These are phyloP conservation scores for Theropithecus gelada DNA, from an alignment of 2,113 vertebrate genomes.

Conservation along the genomic window DNA sequence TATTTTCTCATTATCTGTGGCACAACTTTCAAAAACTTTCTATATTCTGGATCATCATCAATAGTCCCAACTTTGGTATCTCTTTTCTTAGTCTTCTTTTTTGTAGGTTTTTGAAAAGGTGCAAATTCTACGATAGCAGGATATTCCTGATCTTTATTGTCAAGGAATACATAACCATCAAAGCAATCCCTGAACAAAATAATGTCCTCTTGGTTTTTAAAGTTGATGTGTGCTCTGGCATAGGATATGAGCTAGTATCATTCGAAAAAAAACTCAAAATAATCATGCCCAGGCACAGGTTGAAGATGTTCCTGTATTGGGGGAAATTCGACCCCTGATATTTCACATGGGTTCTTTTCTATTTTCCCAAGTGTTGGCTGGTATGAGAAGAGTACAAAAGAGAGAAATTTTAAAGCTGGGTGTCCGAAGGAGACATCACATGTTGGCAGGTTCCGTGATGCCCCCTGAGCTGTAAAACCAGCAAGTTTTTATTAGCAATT, in stretches of 20 bases:
- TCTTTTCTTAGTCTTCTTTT: conserved; percentile 97
- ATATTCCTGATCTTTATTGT: conserved; percentile 97
- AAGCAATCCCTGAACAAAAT: conserved; percentile 98
- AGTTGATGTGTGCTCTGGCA: conserved; percentile 98
- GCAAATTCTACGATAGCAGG: conserved; percentile 98
- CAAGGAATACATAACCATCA: conserved; percentile 98
- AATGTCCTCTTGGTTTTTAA: conserved; percentile 97
- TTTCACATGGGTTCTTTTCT: too few relatives aligned
- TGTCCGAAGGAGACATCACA: too few relatives aligned
- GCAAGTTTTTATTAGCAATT: too few relatives aligned
- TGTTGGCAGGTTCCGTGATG: too few relatives aligned
- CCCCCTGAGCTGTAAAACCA: too few relatives aligned
- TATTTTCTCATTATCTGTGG: too few relatives aligned
- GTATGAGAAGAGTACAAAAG: too few relatives aligned
- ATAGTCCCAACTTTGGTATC: conserved; percentile 97
- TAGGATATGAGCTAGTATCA: conserved; percentile 97
- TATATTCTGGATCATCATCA: conserved; percentile 83
- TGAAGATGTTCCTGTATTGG: conserved; percentile 92
- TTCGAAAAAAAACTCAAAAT: conserved; percentile 99
- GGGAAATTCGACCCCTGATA: too few relatives aligned
- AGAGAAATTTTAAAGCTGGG: too few relatives aligned
- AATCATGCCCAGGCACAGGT: conserved; percentile 96
- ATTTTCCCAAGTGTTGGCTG: too few relatives aligned
- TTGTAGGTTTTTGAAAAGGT: conserved; percentile 98
- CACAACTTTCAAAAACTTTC: too few relatives aligned